These are phyloP conservation scores for Caenorhabditis sp. DNA, from an alignment of 2,888 invertebrate genomes.

Conservation along the genomic window DNA sequence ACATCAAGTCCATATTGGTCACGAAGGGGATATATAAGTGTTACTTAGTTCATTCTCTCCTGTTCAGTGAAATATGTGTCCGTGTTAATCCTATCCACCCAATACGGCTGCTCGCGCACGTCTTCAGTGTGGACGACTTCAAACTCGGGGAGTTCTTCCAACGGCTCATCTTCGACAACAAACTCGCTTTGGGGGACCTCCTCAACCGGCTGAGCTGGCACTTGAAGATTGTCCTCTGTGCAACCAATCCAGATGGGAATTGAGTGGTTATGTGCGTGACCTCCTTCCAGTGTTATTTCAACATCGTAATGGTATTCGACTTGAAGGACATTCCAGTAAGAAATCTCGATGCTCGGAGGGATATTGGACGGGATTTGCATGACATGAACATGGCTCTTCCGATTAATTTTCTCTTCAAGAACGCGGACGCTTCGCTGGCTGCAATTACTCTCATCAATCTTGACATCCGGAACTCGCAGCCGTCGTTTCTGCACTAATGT, in stretches of 20 bases:
- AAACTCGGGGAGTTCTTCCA: constrained; percentile 68
- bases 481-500: constrained; percentile 63
- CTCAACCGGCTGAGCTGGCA: constrained; percentile 52
- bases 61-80: constrained; percentile 65
- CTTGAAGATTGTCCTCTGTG: constrained; percentile 68
- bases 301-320: constrained; percentile 61
- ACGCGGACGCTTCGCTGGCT: constrained; percentile 49
- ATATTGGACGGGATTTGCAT: constrained; percentile 66
- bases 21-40: not conserved
- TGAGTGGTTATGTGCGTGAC: constrained; percentile 66
- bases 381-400: constrained; percentile 50
- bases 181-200: constrained; percentile 3
- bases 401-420: constrained; percentile 15
- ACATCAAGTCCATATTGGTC: constrained; percentile 13
- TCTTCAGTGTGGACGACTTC: constrained; percentile 67
- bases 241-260: constrained; percentile 72
- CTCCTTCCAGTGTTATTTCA: constrained; percentile 58
- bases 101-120: constrained; percentile 65
- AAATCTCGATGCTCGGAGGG: constrained; percentile 69
- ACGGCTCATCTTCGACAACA: constrained; percentile 25
- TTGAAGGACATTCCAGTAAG: constrained; percentile 71
- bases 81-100: constrained; percentile 70
- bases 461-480: constrained; percentile 62
- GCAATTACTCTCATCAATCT: constrained; percentile 58
- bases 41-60: constrained; percentile 5